Conservation (phyloP, 2,888 invertebrate genomes). For the Galerucella calmariensis region DNA sequence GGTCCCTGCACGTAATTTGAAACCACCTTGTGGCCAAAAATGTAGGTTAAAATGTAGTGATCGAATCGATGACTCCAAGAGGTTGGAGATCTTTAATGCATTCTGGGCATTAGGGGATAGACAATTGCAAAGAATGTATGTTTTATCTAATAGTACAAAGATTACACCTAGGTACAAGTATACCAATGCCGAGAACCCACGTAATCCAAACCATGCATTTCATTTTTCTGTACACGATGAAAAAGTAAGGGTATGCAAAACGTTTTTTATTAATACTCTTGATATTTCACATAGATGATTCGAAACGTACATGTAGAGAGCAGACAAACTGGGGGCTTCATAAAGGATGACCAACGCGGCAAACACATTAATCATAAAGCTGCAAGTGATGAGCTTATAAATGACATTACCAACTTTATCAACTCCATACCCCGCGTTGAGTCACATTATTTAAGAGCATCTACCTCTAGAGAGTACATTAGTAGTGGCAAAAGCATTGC, state of each 20-base stretch:
- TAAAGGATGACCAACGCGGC: not conserved
- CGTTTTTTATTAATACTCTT: not conserved
- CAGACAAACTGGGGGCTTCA: not conserved
- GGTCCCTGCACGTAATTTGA: no score
- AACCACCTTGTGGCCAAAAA: no score
- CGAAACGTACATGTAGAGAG: conserved; percentile 1
- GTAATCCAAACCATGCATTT: not conserved
- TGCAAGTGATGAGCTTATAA: not conserved
- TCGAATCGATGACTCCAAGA: no score
- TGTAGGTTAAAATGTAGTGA: no score
- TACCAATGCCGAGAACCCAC: not conserved
- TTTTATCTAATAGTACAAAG: conserved; percentile 6
- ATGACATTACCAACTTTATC: not conserved
- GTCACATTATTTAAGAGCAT: conserved; percentile 8
- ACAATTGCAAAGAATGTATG: conserved; percentile 9
- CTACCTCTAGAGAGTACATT: not conserved
- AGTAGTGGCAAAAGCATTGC: not conserved
- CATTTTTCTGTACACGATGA: no score
- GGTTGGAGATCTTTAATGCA: no score
- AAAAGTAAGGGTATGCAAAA: not conserved
- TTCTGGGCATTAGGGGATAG: not conserved
- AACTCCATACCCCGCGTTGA: conserved; percentile 15
- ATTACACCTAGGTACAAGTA: conserved; percentile 2
- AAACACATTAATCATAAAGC: not conserved
- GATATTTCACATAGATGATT: conserved; percentile 16